phyloP scores from a whole-genome alignment of 2,797 vertebrate species.

The Phataginus tricuspis region DNA sequence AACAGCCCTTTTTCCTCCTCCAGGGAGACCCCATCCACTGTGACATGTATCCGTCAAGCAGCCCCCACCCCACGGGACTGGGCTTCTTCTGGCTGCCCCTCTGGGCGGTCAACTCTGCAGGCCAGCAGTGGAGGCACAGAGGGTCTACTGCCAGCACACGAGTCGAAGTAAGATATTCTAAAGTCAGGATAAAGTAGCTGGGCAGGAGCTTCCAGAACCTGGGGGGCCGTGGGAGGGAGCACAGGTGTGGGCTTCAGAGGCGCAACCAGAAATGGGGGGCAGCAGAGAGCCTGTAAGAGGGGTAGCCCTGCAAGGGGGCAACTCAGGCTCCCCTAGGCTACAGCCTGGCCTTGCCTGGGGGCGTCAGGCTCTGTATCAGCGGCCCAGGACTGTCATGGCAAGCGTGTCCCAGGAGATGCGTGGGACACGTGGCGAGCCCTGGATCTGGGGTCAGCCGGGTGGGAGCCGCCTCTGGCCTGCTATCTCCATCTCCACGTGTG shows the following conservation, averaged over 20 bases:
- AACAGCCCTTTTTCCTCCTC: not conserved
- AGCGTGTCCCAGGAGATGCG: not conserved
- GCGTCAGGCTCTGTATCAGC: not conserved
- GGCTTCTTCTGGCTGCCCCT: not conserved
- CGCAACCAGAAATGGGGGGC: not conserved
- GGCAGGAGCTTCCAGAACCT: not conserved
- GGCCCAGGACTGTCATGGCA: not conserved
- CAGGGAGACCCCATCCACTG: not conserved
- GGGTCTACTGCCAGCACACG: not conserved
- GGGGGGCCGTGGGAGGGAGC: not conserved
- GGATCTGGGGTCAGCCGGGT: not conserved
- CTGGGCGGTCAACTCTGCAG: not conserved
- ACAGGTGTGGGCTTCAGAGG: not conserved
- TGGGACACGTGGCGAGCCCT: not conserved
- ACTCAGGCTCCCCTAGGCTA: not conserved
- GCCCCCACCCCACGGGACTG: not conserved
- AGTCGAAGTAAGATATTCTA: not conserved
- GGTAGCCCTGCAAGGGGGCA: fast-evolving
- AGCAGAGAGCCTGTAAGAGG: fast-evolving
- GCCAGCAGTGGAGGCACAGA: not conserved
- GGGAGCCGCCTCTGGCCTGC: not conserved
- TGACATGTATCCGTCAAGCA: not conserved
- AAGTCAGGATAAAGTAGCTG: fast-evolving
- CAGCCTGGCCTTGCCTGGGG: not conserved
- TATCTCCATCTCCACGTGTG: not conserved